Evolutionary conservation across 30 jellyfish, hydroid and myxozoan genomes (phyloP).

Genomic region (Chironex yamaguchii): DNA sequence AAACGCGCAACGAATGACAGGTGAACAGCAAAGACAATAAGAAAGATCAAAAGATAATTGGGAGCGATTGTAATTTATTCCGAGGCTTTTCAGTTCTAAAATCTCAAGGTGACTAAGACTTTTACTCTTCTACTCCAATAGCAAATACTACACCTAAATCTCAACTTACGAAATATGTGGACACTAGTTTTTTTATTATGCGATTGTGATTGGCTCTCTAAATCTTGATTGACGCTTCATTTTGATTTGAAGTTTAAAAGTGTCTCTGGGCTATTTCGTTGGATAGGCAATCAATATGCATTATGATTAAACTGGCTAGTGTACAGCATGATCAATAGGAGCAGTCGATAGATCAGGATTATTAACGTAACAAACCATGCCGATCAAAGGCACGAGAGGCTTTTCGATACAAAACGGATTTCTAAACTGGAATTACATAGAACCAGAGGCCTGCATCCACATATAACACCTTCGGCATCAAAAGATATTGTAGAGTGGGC

Average conservation of each 20-base stretch:
- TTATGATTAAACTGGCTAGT: too few relatives aligned
- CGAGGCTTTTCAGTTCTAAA: neutral
- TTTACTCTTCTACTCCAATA: neutral
- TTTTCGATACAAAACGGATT: too few relatives aligned
- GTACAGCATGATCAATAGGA: too few relatives aligned
- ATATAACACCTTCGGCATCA: too few relatives aligned
- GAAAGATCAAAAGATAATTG: neutral
- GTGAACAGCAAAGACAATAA: neutral
- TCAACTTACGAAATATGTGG: neutral
- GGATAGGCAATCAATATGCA: neutral
- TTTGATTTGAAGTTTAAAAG: neutral
- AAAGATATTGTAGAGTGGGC: too few relatives aligned
- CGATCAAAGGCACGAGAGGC: too few relatives aligned
- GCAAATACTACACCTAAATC: neutral
- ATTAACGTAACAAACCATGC: too few relatives aligned
- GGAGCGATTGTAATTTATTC: neutral
- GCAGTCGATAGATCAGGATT: too few relatives aligned
- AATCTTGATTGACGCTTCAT: neutral
- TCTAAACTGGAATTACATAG: too few relatives aligned
- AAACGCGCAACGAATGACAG: constrained; percentile 2
- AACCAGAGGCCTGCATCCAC: too few relatives aligned
- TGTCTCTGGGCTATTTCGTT: neutral
- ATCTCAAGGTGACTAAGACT: neutral
- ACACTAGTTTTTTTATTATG: neutral
- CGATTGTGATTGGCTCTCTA: neutral